Evolutionary conservation across 2,113 vertebrate species (phyloP).

Genomic region (Sminthopsis crassicaudata): DNA sequence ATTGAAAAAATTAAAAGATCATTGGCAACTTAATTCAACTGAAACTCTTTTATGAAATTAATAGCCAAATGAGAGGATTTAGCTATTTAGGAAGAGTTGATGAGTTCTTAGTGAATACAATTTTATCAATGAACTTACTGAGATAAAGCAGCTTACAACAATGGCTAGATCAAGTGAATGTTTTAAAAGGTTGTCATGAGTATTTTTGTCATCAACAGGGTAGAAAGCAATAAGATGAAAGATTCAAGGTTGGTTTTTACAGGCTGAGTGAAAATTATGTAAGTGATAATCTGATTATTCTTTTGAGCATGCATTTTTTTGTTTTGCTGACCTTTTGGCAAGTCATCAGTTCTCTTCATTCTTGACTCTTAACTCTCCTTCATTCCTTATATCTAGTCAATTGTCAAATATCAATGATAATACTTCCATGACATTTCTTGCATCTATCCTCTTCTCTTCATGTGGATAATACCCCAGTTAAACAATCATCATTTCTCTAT

Average conservation of each 20-base stretch:
- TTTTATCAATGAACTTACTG: background rate
- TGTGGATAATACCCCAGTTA: background rate
- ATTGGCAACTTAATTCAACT: background rate
- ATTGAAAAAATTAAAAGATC: background rate
- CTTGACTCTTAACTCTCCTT: background rate
- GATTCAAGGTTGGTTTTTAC: background rate
- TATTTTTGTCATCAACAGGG: background rate
- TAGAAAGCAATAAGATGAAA: background rate
- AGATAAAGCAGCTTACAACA: background rate
- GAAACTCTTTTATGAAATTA: background rate
- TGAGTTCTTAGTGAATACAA: background rate
- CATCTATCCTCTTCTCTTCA: background rate
- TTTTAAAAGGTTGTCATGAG: background rate
- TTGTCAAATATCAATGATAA: background rate
- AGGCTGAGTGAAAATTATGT: background rate
- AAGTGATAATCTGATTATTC: background rate
- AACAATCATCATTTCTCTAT: background rate
- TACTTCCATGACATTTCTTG: background rate
- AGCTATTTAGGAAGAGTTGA: background rate
- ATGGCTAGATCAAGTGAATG: background rate
- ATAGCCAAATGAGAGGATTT: background rate
- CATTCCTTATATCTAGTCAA: background rate
- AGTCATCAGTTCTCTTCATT: background rate
- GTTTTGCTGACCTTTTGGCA: background rate
- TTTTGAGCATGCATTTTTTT: background rate